Evolutionary conservation across 2,888 invertebrate species (phyloP).

Genomic region (Drosophila fulvimacula): DNA sequence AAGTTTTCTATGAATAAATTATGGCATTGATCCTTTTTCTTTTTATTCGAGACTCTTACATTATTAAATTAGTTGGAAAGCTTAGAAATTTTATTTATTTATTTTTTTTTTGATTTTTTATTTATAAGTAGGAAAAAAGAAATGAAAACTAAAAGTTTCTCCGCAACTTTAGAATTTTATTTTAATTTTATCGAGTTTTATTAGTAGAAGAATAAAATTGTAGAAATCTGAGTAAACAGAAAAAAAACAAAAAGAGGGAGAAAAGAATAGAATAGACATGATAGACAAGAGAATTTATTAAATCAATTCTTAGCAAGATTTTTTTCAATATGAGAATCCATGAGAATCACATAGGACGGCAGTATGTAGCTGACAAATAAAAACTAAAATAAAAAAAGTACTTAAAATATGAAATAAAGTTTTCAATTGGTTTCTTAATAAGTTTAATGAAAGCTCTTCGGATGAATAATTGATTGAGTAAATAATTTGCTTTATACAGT

Average conservation of each 20-base stretch:
- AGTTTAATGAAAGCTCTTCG: too few species aligned
- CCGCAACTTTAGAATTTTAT: neutral
- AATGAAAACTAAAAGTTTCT: neutral
- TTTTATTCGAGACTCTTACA: neutral
- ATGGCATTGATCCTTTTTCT: conserved; percentile 16
- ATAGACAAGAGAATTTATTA: too few species aligned
- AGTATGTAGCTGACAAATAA: neutral
- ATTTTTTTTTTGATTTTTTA: neutral
- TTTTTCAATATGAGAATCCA: too few species aligned
- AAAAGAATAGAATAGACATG: neutral
- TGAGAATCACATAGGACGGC: neutral
- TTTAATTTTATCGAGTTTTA: too few species aligned
- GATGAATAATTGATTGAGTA: neutral
- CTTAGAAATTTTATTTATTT: neutral
- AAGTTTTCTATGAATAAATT: conserved; percentile 39
- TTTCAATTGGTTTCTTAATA: neutral
- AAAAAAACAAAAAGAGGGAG: neutral
- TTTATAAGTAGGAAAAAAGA: neutral
- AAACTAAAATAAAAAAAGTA: neutral
- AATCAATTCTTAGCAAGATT: too few species aligned
- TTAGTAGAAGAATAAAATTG: too few species aligned
- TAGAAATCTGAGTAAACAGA: too few species aligned
- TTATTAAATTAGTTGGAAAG: conserved; percentile 2
- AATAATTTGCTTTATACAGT: neutral
- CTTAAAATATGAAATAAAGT: too few species aligned